A percentile compares a stretch with the other conserved stretches of the same genome.
Evolutionary conservation across 2,888 invertebrate species (phyloP).

Genomic region (Amphimallon solstitiale): DNA sequence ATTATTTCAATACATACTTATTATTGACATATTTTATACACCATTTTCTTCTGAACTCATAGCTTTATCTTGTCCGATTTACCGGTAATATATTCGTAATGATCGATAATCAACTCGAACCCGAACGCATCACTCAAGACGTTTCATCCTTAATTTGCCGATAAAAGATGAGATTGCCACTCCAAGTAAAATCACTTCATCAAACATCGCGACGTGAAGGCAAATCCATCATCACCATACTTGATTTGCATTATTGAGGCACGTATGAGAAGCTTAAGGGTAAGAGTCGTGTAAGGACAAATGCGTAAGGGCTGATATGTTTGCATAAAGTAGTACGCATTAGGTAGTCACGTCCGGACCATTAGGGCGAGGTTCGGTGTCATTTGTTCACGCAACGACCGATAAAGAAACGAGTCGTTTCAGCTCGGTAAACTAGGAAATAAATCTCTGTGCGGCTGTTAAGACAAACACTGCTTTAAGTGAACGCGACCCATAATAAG

Average conservation of each 20-base stretch:
- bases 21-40: no score
- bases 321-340: constrained; percentile 43
- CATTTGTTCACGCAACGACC: constrained; percentile 54
- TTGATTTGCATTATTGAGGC: constrained; percentile 44
- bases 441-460: constrained; percentile 51
- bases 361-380: constrained; percentile 55
- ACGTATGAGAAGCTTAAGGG: constrained; percentile 45
- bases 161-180: constrained; percentile 18
- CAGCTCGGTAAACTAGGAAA: constrained; percentile 51
- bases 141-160: constrained; percentile 20
- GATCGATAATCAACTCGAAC: constrained; percentile 12
- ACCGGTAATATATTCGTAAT: background rate
- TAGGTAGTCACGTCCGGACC: constrained; percentile 54
- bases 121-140: constrained; percentile 19
- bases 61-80: no score
- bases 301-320: constrained; percentile 42
- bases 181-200: no score
- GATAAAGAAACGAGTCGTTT: constrained; percentile 52
- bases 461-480: constrained; percentile 44
- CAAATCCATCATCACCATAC: background rate
- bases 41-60: no score
- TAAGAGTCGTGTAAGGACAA: constrained; percentile 23
- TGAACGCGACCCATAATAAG: constrained; percentile 10
- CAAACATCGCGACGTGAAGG: background rate
- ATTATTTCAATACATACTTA: no score